Percentiles rank a stretch among this genome's conserved stretches.
phyloP scores from a whole-genome alignment of 2,888 invertebrate species.

The Nemotelus nigrinus region DNA sequence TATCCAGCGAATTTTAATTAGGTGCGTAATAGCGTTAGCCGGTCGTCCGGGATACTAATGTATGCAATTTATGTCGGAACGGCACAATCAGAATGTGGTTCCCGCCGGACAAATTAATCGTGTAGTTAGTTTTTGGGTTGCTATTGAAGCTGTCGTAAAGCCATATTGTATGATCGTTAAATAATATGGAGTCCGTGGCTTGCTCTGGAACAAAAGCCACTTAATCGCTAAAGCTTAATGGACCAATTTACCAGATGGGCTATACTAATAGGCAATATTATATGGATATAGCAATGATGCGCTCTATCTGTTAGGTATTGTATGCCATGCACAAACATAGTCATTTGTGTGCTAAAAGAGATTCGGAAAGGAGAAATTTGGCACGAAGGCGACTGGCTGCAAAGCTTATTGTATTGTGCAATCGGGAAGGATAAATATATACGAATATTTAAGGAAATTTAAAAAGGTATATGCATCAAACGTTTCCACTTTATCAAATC shows the following conservation, averaged over 20 bases:
- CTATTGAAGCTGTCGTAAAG: neutral
- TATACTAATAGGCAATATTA: neutral
- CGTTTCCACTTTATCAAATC: no score
- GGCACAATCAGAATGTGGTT: neutral
- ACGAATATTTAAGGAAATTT: no score
- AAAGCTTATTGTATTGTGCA: no score
- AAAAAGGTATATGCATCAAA: no score
- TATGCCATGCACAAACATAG: no score
- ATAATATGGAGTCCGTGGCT: neutral
- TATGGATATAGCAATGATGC: neutral
- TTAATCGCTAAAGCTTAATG: conserved; percentile 25
- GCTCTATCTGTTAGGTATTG: neutral
- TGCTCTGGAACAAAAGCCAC: neutral
- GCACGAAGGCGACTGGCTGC: no score
- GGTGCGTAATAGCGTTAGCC: neutral
- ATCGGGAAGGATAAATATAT: no score
- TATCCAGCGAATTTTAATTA: conserved; percentile 13
- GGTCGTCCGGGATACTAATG: neutral
- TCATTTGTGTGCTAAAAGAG: no score
- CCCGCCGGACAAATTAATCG: neutral
- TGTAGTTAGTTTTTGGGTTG: neutral
- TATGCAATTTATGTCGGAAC: neutral
- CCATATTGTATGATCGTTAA: neutral
- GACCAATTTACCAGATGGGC: conserved; percentile 32
- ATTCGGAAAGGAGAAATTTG: no score